A percentile compares a stretch with the other conserved stretches of the same genome.
Evolutionary conservation across 2,113 vertebrate species (phyloP).

Genomic region (Melierax canorus): DNA sequence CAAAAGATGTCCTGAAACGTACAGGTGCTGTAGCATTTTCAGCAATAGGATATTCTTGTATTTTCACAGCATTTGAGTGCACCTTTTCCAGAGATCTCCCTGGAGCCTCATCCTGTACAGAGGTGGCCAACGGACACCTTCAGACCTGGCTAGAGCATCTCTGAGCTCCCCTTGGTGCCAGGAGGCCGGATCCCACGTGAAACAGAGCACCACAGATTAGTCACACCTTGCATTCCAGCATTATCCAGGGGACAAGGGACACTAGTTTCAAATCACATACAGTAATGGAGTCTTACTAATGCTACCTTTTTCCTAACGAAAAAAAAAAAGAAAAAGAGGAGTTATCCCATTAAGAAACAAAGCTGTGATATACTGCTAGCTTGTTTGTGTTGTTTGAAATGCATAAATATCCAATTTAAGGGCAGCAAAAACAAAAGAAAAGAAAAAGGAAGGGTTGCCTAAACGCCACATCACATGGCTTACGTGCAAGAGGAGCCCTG

Average conservation of each 20-base stretch:
- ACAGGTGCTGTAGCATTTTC: background rate
- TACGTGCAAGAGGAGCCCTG: background rate
- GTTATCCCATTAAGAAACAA: background rate
- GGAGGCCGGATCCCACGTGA: rapidly evolving
- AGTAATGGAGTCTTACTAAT: background rate
- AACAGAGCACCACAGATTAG: background rate
- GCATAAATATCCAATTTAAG: background rate
- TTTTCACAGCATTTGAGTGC: background rate
- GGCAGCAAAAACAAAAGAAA: too few species aligned
- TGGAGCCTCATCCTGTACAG: background rate
- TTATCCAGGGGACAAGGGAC: background rate
- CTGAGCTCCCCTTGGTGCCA: background rate
- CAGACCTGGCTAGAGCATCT: background rate
- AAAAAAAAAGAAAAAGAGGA: too few species aligned
- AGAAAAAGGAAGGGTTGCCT: background rate
- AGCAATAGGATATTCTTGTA: background rate
- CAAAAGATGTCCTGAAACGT: background rate
- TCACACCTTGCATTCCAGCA: rapidly evolving
- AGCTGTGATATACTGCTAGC: background rate
- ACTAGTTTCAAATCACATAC: background rate
- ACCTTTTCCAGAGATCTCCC: background rate
- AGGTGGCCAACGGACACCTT: background rate
- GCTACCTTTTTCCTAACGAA: background rate
- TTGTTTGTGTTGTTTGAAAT: background rate
- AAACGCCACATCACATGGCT: rapidly evolving